Evolutionary conservation across 2,113 vertebrate genomes (phyloP).

Genomic region (Poecile atricapillus): DNA sequence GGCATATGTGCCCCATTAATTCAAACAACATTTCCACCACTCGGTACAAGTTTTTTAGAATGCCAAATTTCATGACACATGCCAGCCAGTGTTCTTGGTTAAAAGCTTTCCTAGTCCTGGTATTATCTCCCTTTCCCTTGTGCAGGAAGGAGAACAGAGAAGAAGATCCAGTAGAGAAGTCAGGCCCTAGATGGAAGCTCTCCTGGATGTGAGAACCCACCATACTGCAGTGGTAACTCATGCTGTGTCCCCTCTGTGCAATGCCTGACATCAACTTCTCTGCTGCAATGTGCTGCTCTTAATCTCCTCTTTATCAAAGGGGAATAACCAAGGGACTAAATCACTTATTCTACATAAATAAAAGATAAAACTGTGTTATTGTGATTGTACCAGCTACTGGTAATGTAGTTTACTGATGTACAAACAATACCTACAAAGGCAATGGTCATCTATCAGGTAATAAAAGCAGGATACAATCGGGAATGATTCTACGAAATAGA

Average conservation of each 20-base stretch:
- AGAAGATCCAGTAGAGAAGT: neutral
- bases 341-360: neutral
- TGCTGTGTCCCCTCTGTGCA: neutral
- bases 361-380: neutral
- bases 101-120: neutral
- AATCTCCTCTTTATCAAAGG: neutral
- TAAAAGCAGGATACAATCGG: neutral
- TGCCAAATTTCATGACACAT: neutral
- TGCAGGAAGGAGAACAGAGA: neutral
- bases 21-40: neutral
- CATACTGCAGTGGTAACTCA: neutral
- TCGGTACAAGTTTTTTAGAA: neutral
- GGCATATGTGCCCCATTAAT: neutral
- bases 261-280: neutral
- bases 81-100: neutral
- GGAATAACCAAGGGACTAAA: neutral
- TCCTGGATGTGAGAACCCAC: neutral
- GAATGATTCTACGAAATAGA: neutral
- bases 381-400: neutral
- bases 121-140: neutral
- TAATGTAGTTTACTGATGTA: neutral
- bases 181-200: neutral
- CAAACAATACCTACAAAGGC: neutral
- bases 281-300: neutral
- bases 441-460: neutral